Percentiles rank a stretch among this genome's conserved stretches.
Evolutionary conservation across 2,888 invertebrate species (phyloP).

Genomic region (Dusona sp.): DNA sequence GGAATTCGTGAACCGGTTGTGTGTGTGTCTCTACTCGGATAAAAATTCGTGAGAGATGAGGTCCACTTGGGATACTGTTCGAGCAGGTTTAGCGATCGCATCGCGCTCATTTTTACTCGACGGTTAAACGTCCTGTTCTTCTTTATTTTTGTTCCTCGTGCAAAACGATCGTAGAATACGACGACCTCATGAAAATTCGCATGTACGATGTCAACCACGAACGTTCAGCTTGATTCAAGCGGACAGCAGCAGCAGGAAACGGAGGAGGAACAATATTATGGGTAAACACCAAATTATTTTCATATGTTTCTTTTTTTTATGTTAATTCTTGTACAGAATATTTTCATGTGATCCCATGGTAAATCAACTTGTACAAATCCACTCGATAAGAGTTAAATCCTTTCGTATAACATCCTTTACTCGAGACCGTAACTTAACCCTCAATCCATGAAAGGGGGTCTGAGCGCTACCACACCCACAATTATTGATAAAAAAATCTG

Average conservation of each 20-base stretch:
- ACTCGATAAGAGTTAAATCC: neutral
- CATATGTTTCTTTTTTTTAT: slow-evolving; percentile 34
- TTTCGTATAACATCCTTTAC: neutral
- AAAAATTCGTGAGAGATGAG: slow-evolving; percentile 59
- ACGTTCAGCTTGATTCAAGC: slow-evolving; percentile 70
- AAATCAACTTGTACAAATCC: too few relatives aligned
- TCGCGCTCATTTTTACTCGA: slow-evolving; percentile 48
- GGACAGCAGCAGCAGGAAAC: slow-evolving; percentile 70
- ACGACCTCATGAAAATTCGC: slow-evolving; percentile 61
- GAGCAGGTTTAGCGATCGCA: slow-evolving; percentile 51
- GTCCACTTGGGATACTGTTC: slow-evolving; percentile 45
- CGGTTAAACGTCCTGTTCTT: slow-evolving; percentile 56
- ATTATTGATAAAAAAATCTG: too few relatives aligned
- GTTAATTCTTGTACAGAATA: neutral
- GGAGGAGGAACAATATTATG: slow-evolving; percentile 75
- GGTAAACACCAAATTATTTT: slow-evolving; percentile 46
- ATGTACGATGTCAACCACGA: slow-evolving; percentile 79
- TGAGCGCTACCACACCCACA: too few relatives aligned
- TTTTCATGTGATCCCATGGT: neutral
- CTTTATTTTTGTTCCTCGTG: slow-evolving; percentile 1
- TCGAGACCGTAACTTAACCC: neutral
- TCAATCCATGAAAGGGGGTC: too few relatives aligned
- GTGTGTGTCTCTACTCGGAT: slow-evolving; percentile 8
- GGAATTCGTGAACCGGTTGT: slow-evolving; percentile 56
- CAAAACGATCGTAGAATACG: slow-evolving; percentile 45